Evolutionary conservation across 2,113 vertebrate species (phyloP).

Genomic region (Tor tambroides): DNA sequence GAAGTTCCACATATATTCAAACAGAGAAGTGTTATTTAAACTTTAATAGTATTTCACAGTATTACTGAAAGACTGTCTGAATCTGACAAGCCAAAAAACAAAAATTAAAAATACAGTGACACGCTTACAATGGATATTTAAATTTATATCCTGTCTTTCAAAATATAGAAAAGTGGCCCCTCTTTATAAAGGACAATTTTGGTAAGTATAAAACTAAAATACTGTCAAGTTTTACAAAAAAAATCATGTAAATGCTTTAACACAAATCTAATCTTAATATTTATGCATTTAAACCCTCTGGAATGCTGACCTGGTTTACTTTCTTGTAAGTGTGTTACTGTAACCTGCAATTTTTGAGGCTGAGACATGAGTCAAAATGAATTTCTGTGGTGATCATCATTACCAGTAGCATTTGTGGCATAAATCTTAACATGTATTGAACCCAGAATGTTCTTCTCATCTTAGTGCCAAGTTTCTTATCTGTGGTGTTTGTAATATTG

Average conservation of each 20-base stretch:
- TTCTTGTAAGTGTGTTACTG: slow-evolving; percentile 12
- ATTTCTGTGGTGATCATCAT: not conserved
- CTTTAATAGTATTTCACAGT: not conserved
- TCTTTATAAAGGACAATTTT: not conserved
- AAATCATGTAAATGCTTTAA: not conserved
- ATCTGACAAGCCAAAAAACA: not conserved
- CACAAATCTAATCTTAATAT: not conserved
- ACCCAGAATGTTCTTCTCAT: not conserved
- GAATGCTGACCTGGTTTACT: slow-evolving; percentile 25
- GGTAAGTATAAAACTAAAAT: not conserved
- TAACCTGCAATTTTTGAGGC: not conserved
- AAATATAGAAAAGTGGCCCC: not conserved
- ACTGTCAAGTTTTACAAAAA: not conserved
- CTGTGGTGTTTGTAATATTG: not conserved
- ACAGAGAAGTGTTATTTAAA: not conserved
- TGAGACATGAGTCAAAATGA: not conserved
- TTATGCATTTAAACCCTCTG: not conserved
- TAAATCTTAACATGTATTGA: not conserved
- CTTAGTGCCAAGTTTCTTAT: no score
- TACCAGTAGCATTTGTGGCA: not conserved
- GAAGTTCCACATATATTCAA: not conserved
- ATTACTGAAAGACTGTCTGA: not conserved
- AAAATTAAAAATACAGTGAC: not conserved
- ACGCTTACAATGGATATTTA: not conserved
- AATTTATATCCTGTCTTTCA: not conserved